These are phyloP conservation scores for Dermochelys coriacea DNA, from an alignment of 2,797 vertebrate species.

Conservation along the genomic window DNA sequence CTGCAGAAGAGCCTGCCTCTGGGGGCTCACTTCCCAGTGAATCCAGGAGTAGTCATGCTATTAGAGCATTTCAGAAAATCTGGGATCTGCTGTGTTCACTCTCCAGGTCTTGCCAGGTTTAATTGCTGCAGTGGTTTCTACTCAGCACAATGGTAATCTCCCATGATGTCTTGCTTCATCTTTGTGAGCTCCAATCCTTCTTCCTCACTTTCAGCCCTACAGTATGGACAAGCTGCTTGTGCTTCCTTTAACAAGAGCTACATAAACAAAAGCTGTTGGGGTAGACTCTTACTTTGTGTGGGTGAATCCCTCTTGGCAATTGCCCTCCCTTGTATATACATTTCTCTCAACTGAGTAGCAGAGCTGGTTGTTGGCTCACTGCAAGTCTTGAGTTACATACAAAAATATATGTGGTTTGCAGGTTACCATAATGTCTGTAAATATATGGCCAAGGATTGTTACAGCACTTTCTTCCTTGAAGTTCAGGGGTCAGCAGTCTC, in stretches of 20 bases:
- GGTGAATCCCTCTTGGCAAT: background rate
- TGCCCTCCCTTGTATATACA: background rate
- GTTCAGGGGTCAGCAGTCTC: background rate
- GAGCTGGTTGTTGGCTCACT: background rate
- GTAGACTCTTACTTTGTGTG: background rate
- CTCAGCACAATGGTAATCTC: background rate
- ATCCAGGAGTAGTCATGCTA: background rate
- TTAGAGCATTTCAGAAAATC: background rate
- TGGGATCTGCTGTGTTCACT: background rate
- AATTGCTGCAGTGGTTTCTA: background rate
- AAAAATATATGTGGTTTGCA: background rate
- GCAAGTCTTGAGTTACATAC: background rate
- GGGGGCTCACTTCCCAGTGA: background rate
- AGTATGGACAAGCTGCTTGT: background rate
- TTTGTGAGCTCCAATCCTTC: background rate
- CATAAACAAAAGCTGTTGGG: constrained; percentile 3
- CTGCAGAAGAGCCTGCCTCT: background rate
- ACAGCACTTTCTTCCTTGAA: background rate
- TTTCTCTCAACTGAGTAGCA: background rate
- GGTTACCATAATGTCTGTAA: background rate
- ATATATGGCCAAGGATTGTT: background rate
- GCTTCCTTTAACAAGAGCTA: background rate
- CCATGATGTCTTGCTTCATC: background rate
- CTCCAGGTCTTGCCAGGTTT: background rate
- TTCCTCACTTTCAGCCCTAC: background rate